phyloP scores from a whole-genome alignment of 2,113 vertebrate species.

The Passer domesticus region DNA sequence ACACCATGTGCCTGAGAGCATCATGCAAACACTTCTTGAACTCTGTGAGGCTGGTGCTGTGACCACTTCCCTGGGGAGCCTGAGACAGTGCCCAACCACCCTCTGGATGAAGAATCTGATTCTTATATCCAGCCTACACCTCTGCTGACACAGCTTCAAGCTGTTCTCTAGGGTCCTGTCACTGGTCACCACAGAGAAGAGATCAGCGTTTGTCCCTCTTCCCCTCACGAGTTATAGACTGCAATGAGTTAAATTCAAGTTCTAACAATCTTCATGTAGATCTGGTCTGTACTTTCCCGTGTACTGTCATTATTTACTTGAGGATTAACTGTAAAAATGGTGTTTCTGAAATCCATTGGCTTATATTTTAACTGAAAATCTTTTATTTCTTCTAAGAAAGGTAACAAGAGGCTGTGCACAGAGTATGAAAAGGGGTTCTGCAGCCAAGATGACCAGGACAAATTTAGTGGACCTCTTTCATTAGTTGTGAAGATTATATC shows the following conservation, averaged over 20 bases:
- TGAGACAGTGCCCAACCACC: background rate
- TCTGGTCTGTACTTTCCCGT: background rate
- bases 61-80: background rate
- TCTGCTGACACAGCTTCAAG: background rate
- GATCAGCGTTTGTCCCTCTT: background rate
- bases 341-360: background rate
- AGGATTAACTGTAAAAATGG: background rate
- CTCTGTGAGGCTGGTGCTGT: background rate
- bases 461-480: background rate
- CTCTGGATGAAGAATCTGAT: background rate
- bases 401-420: background rate
- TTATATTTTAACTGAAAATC: background rate
- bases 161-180: fast-evolving
- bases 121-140: background rate
- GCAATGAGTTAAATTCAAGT: background rate
- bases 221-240: background rate
- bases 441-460: background rate
- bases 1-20: fast-evolving
- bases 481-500: background rate
- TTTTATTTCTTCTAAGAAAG: background rate
- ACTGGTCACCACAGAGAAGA: background rate
- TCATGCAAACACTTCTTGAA: background rate
- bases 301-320: background rate
- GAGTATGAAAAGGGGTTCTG: background rate
- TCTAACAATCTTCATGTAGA: background rate